Evolutionary conservation across 2,797 vertebrate genomes (phyloP), one percentile per base, ranked within the genome.

Genomic region (Rhynchonycteris naso): DNA sequence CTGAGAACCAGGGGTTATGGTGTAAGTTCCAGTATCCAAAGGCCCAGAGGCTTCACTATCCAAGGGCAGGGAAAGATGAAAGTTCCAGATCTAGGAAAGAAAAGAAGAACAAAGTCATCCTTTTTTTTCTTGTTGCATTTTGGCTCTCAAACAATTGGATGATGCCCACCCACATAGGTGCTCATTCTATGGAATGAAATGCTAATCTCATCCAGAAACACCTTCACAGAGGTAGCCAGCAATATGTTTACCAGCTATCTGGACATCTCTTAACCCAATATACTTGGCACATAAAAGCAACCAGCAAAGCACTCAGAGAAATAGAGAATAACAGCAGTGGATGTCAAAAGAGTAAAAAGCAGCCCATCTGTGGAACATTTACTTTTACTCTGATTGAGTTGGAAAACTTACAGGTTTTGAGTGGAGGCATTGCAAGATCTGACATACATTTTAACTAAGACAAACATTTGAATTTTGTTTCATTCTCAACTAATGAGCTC

Each of bases 401-500:
- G 5, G 5, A 12, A 75, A 93, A 74, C 21, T 24, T 69, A 1
- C 5, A 38, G 19, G 14, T 50, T 88, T 81, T 90, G 6, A 65
- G 11, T 13, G 12, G 54, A 90, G 2, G 3, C 30, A n/a, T 61
- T 66, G 15, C 22, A 38, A 74, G 26, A 21, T 21, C 33, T 68
- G 50, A 83, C 43, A 30, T 9, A 43, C 5, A 19, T 71, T 83
- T 83, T 43, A 93, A 59, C 16, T 61, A 75, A 71, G 10, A n/a
- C 19, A 94, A 58, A 71, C 1, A 38, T 33, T 82, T 88, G 16
- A 6, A 38, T 68, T 92, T 85, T 90, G 30, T 92, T 90, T 92
- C 16, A 56, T 61, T 93, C 35, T 52, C n/a, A 72, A 54, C 30
- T 76, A 56, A 50, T 59, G 59, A 68, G 56, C 18, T 56, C 21